Evolutionary conservation across 2,797 vertebrate species (phyloP), one percentile per base, ranked within the genome.

Genomic region (Martes flavigula): DNA sequence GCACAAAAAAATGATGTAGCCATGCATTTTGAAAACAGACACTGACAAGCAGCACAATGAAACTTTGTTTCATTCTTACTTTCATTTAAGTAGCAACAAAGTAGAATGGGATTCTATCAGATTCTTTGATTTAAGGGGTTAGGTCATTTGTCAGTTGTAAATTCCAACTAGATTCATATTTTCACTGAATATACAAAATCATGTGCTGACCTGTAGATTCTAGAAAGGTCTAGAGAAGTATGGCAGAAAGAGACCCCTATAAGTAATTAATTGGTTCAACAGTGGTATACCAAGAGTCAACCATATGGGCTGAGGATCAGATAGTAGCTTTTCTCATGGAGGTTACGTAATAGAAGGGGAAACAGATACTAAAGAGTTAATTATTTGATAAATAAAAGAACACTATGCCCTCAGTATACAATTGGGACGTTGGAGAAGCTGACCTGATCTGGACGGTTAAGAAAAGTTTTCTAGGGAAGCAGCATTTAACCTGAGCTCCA

Each of bases 11-110:
- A 17, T 18, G 84, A 60, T 66, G 38, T 79, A 85, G 58, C 58
- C 38, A 51, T 58, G 48, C 18, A 51, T 83, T 87, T 46, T 73
- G 32, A 87, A 90, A 92, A 68, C 79, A 96, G 78, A 83, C 87
- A 38, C 13, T 96, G 83, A 78, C 81, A 60, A 78, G 72, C 23
- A 56, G 15, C 9, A 56, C 5, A 78, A 40, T 8, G 72, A 83
- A 88, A 32, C 58, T 95, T 60, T 62, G 15, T 64, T 89, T 94
- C 84, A 35, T 70, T 94, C 25, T 15, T 72, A 66, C n/a, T 32
- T 94, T 85, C 79, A 78, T 51, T 77, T 43, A 89, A 96, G 40
- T 30, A 64, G 58, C 35, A 87, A 94, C 14, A 89, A 83, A 91
- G 32, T 66, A 86, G 46, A 90, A 60, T 35, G 62, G 8, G 10